A percentile compares a stretch with the other conserved stretches of the same genome.
Conservation (phyloP, 2,797 vertebrate genomes). For the Epinephelus malabaricus region DNA sequence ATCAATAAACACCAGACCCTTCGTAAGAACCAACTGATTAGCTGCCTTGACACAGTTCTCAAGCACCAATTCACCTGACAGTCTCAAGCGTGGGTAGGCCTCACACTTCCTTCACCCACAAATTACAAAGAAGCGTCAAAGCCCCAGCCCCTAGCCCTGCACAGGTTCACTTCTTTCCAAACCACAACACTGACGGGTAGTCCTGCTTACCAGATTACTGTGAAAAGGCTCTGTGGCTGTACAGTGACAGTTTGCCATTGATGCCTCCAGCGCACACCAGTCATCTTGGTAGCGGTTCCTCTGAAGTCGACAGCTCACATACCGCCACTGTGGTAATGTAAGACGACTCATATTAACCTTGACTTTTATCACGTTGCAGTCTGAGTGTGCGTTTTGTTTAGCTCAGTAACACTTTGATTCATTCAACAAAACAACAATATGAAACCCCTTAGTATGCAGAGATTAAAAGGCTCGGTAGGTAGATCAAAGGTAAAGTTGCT, state of each 20-base stretch:
- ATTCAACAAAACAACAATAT: slow-evolving; percentile 77
- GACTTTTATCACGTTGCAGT: slow-evolving; percentile 62
- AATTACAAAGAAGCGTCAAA: slow-evolving; percentile 79
- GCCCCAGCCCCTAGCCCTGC: slow-evolving; percentile 47
- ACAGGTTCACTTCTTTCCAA: slow-evolving; percentile 75
- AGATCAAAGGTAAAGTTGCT: slow-evolving; percentile 50
- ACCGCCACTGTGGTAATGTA: slow-evolving; percentile 70
- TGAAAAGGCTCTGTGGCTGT: slow-evolving; percentile 77
- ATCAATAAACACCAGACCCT: slow-evolving; percentile 6
- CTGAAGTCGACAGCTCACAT: slow-evolving; percentile 67
- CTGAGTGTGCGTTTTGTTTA: slow-evolving; percentile 60
- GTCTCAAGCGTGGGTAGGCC: slow-evolving; percentile 50
- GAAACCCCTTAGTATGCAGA: slow-evolving; percentile 63
- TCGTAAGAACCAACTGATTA: background rate
- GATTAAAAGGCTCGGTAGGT: slow-evolving; percentile 39
- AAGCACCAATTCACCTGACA: slow-evolving; percentile 55
- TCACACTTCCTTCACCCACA: slow-evolving; percentile 76
- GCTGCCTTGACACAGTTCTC: slow-evolving; percentile 54
- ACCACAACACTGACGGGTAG: slow-evolving; percentile 82
- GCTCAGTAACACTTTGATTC: slow-evolving; percentile 80
- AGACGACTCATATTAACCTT: slow-evolving; percentile 65
- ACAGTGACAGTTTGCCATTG: slow-evolving; percentile 82
- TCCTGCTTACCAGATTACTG: slow-evolving; percentile 75
- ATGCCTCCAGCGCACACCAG: slow-evolving; percentile 70
- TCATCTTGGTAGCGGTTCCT: slow-evolving; percentile 80